Evolutionary conservation across 2,888 invertebrate species (phyloP).

Genomic region (Meliscaeva auricollis): DNA sequence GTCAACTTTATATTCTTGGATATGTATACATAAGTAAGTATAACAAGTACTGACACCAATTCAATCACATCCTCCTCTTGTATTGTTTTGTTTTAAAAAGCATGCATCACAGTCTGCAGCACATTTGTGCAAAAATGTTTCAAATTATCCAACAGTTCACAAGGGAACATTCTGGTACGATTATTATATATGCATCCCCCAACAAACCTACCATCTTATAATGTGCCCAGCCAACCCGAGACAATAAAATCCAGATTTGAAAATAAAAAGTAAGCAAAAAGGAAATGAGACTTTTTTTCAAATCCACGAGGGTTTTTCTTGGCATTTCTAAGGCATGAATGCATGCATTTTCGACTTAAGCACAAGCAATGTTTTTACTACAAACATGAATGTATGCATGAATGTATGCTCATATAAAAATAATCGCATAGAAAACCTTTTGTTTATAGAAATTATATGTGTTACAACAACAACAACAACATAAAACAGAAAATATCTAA

Average conservation of each 20-base stretch:
- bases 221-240: constrained; percentile 18
- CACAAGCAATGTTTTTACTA: constrained; percentile 15
- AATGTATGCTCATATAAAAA: background rate
- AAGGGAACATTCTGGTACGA: constrained; percentile 5
- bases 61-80: constrained; percentile 32
- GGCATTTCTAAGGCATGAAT: constrained; percentile 69
- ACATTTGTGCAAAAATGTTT: constrained; percentile 41
- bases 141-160: constrained; percentile 25
- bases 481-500: constrained; percentile 22
- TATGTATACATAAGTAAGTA: constrained; percentile 11
- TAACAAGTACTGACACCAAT: constrained; percentile 41
- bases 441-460: constrained; percentile 1
- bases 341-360: constrained; percentile 56
- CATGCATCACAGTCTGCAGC: constrained; percentile 23
- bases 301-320: constrained; percentile 47
- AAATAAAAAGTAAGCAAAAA: constrained; percentile 19
- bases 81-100: constrained; percentile 14
- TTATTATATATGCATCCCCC: background rate
- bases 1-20: background rate
- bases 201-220: background rate
- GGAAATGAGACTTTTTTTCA: constrained; percentile 30
- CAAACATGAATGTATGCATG: background rate
- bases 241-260: constrained; percentile 59
- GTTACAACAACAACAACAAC: background rate
- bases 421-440: constrained; percentile 5